Evolutionary conservation across 2,888 invertebrate species (phyloP).

Genomic region (Petrolisthes manimaculis): DNA sequence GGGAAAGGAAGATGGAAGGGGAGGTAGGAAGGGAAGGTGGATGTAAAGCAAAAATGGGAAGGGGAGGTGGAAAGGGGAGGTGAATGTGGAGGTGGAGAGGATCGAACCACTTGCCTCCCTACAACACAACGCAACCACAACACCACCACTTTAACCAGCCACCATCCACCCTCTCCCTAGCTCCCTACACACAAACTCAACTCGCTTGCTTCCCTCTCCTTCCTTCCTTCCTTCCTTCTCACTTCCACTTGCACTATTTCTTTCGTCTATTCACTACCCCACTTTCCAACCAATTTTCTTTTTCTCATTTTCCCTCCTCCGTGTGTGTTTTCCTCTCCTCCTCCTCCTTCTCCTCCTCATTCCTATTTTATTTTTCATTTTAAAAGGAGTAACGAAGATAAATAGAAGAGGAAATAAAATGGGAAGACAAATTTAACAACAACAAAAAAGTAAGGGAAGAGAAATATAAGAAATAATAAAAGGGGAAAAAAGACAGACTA

Average conservation of each 20-base stretch:
- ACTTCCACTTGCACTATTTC: background rate
- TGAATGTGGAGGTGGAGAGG: too few relatives aligned
- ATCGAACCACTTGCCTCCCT: too few relatives aligned
- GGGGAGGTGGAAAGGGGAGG: too few relatives aligned
- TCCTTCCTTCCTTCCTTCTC: background rate
- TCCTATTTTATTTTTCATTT: background rate
- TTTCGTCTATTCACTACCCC: background rate
- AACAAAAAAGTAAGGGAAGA: too few relatives aligned
- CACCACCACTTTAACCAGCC: too few relatives aligned
- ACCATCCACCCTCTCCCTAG: background rate
- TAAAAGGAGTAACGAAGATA: too few relatives aligned
- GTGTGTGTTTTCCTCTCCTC: background rate
- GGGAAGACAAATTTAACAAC: too few relatives aligned
- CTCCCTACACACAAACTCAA: background rate
- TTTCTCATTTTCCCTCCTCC: background rate
- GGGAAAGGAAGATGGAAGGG: too few relatives aligned
- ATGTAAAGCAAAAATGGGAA: too few relatives aligned
- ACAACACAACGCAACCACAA: too few relatives aligned
- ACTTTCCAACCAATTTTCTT: background rate
- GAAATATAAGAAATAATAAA: background rate
- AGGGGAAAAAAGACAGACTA: background rate
- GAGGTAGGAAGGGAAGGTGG: too few relatives aligned
- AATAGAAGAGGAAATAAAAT: too few relatives aligned
- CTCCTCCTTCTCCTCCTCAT: conserved; percentile 4
- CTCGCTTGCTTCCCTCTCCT: background rate